A percentile compares a stretch with the other conserved stretches of the same genome.
Conservation (phyloP, 2,888 invertebrate species). For the Watsonalla cultraria region DNA sequence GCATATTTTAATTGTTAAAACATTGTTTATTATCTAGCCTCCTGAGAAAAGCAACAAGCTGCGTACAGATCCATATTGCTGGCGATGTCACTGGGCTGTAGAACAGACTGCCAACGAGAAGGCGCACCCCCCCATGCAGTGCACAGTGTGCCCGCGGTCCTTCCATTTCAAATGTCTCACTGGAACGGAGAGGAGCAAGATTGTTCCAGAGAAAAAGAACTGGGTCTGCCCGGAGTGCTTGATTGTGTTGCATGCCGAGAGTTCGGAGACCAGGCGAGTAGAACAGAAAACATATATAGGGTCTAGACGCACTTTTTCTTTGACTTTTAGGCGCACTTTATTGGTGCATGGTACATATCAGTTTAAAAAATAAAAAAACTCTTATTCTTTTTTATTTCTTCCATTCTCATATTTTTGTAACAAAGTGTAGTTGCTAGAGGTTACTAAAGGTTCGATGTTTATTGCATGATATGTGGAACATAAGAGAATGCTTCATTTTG, state of each 20-base stretch:
- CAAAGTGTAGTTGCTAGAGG: too few species aligned
- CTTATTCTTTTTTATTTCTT: too few species aligned
- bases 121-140: conserved; percentile 70
- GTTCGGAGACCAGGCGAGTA: conserved; percentile 81
- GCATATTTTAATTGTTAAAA: not conserved
- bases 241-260: conserved; percentile 84
- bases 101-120: conserved; percentile 66
- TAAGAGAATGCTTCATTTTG: too few species aligned
- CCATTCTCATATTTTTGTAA: too few species aligned
- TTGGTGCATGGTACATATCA: too few species aligned
- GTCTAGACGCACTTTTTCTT: too few species aligned
- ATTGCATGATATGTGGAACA: too few species aligned
- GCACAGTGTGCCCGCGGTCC: conserved; percentile 90
- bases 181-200: conserved; percentile 66
- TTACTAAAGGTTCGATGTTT: too few species aligned
- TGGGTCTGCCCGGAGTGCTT: conserved; percentile 96
- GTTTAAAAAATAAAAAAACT: too few species aligned
- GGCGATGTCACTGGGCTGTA: conserved; percentile 91
- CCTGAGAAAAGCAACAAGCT: conserved; percentile 38
- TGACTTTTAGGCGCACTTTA: too few species aligned
- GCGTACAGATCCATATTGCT: conserved; percentile 89
- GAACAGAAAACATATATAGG: not conserved
- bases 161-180: conserved; percentile 89
- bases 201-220: conserved; percentile 37
- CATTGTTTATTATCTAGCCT: conserved; percentile 24